These are phyloP conservation scores for Homalodisca vitripennis DNA, from an alignment of 1,140 invertebrate genomes.

Conservation along the genomic window DNA sequence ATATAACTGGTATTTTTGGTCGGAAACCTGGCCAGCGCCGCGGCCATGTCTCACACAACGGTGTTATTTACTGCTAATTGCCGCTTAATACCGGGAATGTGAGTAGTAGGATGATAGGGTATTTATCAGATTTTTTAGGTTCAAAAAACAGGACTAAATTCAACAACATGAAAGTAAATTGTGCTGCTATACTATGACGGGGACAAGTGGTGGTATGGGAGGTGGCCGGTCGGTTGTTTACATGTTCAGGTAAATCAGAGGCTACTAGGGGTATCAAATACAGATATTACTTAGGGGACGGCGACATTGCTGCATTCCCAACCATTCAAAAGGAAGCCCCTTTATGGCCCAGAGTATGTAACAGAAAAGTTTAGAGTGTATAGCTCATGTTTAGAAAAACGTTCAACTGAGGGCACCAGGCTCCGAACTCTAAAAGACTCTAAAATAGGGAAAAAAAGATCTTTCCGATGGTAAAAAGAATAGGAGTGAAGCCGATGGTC, in stretches of 20 bases:
- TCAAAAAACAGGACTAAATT: background rate
- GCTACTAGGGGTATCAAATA: too few species aligned
- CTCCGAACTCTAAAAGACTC: background rate
- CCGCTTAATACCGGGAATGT: background rate
- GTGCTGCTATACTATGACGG: conserved; percentile 23
- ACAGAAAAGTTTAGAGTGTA: too few species aligned
- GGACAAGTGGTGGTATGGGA: conserved; percentile 33
- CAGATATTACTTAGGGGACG: conserved; percentile 21
- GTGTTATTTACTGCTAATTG: background rate
- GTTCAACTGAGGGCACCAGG: background rate
- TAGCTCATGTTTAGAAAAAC: background rate
- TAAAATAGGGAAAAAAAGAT: background rate
- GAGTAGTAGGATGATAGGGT: background rate
- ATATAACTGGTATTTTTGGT: too few species aligned
- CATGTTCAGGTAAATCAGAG: background rate
- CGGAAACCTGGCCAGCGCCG: background rate
- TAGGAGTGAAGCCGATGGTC: background rate
- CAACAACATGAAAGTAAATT: background rate
- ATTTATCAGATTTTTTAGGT: background rate
- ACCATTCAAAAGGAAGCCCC: background rate
- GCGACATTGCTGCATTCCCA: too few species aligned
- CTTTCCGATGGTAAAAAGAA: conserved; percentile 19
- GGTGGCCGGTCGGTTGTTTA: conserved; percentile 27
- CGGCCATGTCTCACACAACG: background rate
- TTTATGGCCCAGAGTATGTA: conserved; percentile 8